Percentiles rank a stretch among this genome's conserved stretches.
phyloP scores from a whole-genome alignment of 1,140 invertebrate species.

The Cecropterus lyciades region DNA sequence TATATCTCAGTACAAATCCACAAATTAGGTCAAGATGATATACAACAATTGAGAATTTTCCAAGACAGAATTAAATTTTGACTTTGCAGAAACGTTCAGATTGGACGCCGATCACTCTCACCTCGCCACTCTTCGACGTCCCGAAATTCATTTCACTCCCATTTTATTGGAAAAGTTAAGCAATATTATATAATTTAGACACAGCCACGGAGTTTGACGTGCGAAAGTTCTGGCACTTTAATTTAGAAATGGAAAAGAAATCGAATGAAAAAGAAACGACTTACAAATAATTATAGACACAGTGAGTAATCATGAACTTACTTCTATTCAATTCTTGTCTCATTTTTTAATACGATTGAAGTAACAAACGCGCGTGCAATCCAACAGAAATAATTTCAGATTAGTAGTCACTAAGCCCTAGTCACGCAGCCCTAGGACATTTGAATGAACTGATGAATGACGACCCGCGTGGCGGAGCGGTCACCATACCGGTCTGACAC shows the following conservation, averaged over 20 bases:
- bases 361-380: too few species aligned
- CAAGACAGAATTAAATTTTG: constrained; percentile 20
- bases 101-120: constrained; percentile 53
- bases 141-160: constrained; percentile 70
- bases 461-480: too few species aligned
- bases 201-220: constrained; percentile 6
- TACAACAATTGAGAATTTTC: constrained; percentile 2
- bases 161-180: constrained; percentile 75
- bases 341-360: too few species aligned
- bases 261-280: neutral
- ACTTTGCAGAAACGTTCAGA: constrained; percentile 19
- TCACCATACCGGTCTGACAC: too few species aligned
- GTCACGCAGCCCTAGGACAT: too few species aligned
- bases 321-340: too few species aligned
- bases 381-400: too few species aligned
- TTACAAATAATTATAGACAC: too few species aligned
- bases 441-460: too few species aligned
- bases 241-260: neutral
- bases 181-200: constrained; percentile 45
- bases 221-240: neutral
- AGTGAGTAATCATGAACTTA: too few species aligned
- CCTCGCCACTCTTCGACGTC: constrained; percentile 57
- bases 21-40: constrained; percentile 3
- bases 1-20: too few species aligned
- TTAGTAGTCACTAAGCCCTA: too few species aligned